Base-by-base conservation (phyloP, 2,888 invertebrate species). In the Leptopilina syphax region DNA sequence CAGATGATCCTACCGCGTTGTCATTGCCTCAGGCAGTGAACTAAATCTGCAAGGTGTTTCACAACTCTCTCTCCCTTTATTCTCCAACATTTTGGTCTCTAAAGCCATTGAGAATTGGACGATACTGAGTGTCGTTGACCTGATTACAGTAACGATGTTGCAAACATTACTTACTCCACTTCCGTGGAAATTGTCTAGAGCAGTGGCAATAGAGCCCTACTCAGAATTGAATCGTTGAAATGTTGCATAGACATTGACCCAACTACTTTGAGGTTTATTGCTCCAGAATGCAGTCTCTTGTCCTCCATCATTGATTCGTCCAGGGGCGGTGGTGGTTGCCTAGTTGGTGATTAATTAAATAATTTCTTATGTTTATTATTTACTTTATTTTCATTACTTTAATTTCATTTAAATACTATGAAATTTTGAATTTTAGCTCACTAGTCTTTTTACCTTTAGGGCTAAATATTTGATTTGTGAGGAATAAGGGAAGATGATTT, bases 101-200 rank as follows among this genome's bases (percentile, higher is more conserved):
- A 70, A 12, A 57, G 54, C 54, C 54, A 73, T 73, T 9, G 34
- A 54, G 73, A 41, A 5, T 27, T 73, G 73, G 57, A 73, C 54
- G 34, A 54, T 73, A 10, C 73, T 57, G 27, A 73, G 73, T 73
- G 34, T 54, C 54, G 34, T 73, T 73, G 73, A 73, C 73, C 73
- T 73, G 54, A 73, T 73, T 73, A 73, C 57, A n/a, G 27, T 73
- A 73, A 70, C 57, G 57, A 34, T 73, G n/a, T 57, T 73, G 73
- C 73, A 41, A 44, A 73, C n/a, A 34, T 73, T 73, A 57, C 73
- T 57, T 57, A 73, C 73, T 57, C 54, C 54, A 70, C 27, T 54
- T 70, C 3, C 27, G 57, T 24, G 7, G 4, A n/a, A 73, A 73
- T 57, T 54, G 73, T 73, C 27, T 50, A 57, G 27, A 9, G 54